Conservation (phyloP, 2,888 invertebrate species). For the Hyposoter dolosus region DNA sequence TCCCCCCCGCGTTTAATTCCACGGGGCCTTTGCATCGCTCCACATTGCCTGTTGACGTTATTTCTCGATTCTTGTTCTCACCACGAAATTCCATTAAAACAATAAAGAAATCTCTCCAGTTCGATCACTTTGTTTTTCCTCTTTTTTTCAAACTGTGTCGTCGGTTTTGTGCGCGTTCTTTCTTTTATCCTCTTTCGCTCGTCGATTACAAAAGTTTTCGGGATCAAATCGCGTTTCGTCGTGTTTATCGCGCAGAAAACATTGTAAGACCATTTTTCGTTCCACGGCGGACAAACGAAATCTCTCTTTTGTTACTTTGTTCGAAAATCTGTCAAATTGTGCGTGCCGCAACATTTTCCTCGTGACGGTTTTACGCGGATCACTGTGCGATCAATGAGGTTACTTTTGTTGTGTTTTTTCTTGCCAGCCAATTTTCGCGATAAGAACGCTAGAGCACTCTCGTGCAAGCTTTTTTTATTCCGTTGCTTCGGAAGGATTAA, state of each 20-base stretch:
- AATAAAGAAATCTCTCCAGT: neutral
- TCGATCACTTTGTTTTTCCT: neutral
- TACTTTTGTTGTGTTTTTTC: slow-evolving; percentile 27
- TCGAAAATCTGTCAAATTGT: slow-evolving; percentile 22
- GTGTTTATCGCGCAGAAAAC: slow-evolving; percentile 23
- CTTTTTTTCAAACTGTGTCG: neutral
- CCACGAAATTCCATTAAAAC: slow-evolving; percentile 20
- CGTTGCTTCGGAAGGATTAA: slow-evolving; percentile 54
- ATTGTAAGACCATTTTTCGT: slow-evolving; percentile 9
- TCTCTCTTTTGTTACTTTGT: slow-evolving; percentile 2
- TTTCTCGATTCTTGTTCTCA: slow-evolving; percentile 30
- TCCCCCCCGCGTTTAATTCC: slow-evolving; percentile 58
- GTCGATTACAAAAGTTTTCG: neutral
- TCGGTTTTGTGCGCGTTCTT: slow-evolving; percentile 3
- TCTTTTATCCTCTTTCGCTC: neutral
- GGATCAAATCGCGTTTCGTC: neutral
- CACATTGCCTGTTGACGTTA: slow-evolving; percentile 67
- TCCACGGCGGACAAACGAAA: neutral
- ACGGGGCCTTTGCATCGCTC: slow-evolving; percentile 64
- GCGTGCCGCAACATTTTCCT: neutral
- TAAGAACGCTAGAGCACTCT: slow-evolving; percentile 11
- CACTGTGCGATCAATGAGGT: slow-evolving; percentile 9
- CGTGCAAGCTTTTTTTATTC: slow-evolving; percentile 13
- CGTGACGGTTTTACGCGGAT: slow-evolving; percentile 8
- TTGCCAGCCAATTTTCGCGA: slow-evolving; percentile 26